Evolutionary conservation across 2,113 vertebrate genomes (phyloP).

Genomic region (Malurus alboscapulatus): DNA sequence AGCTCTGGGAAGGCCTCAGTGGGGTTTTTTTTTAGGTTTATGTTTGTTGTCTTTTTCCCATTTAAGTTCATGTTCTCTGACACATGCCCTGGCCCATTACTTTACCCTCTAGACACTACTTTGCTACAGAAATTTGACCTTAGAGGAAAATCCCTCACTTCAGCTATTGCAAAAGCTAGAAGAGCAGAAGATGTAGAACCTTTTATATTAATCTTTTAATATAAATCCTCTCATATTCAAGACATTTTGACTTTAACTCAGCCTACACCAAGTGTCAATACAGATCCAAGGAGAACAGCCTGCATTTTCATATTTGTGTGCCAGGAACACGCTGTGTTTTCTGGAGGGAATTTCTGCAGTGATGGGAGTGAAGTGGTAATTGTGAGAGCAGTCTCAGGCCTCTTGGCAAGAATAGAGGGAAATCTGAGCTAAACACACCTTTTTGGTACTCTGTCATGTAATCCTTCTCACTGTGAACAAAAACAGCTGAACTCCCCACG

Average conservation of each 20-base stretch:
- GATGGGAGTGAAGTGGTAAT: not conserved
- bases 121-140: not conserved
- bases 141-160: not conserved
- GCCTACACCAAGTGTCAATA: not conserved
- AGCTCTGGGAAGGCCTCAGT: not conserved
- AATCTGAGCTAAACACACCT: not conserved
- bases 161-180: not conserved
- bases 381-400: not conserved
- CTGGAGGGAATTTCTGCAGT: not conserved
- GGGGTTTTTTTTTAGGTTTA: not conserved
- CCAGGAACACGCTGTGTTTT: not conserved
- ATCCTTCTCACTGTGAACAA: not conserved
- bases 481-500: not conserved
- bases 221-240: not conserved
- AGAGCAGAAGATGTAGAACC: not conserved
- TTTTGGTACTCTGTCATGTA: not conserved
- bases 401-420: not conserved
- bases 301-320: not conserved
- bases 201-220: not conserved
- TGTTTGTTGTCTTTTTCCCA: not conserved
- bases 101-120: not conserved
- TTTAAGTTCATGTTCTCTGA: not conserved
- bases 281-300: not conserved
- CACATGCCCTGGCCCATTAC: not conserved
- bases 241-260: not conserved